These are phyloP conservation scores for Drosophila sproati DNA, from an alignment of 1,140 invertebrate species.

Conservation along the genomic window DNA sequence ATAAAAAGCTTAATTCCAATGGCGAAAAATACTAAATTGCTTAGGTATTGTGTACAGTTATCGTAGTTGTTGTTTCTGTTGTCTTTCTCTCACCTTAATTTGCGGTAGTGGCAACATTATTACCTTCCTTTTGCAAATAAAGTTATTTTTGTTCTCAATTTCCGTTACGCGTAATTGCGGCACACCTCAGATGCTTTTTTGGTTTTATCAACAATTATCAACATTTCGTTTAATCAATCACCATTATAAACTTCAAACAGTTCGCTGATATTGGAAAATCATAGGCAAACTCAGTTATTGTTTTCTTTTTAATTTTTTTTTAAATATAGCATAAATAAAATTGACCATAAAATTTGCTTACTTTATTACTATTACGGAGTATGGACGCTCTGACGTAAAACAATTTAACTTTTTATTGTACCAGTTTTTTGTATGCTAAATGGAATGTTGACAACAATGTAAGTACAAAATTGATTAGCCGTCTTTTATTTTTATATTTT, in stretches of 20 bases:
- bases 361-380: too few species aligned
- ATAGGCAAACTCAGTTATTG: background rate
- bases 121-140: conserved; percentile 39
- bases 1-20: too few species aligned
- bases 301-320: too few species aligned
- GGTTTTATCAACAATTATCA: conserved; percentile 19
- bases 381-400: background rate
- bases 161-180: conserved; percentile 38
- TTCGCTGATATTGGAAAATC: background rate
- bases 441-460: background rate
- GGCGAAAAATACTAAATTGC: too few species aligned
- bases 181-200: conserved; percentile 55
- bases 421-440: too few species aligned
- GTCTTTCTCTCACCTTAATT: conserved; percentile 37
- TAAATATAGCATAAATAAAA: background rate
- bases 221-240: conserved; percentile 27
- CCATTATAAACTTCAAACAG: conserved; percentile 16
- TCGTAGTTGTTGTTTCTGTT: conserved; percentile 24
- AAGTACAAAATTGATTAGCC: too few species aligned
- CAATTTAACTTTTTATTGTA: conserved; percentile 31
- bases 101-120: conserved; percentile 40
- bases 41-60: conserved; percentile 37
- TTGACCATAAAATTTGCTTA: background rate
- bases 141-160: conserved; percentile 72
- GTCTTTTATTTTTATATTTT: background rate